phyloP scores from a whole-genome alignment of 2,797 vertebrate genomes.

The Dipus sagitta region DNA sequence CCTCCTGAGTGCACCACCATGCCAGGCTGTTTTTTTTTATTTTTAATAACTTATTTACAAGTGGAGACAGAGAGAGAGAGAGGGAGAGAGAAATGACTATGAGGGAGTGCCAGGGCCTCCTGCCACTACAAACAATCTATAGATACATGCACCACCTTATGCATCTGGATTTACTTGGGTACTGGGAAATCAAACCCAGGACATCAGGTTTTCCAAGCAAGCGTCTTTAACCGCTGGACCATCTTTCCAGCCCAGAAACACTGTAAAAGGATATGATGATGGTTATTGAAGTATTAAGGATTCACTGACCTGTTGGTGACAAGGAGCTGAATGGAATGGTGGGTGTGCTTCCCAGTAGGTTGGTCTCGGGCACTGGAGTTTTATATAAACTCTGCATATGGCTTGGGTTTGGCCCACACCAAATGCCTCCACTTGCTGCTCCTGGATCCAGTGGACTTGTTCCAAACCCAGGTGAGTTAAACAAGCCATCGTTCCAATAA shows the following conservation, averaged over 20 bases:
- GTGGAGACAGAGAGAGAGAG: not conserved
- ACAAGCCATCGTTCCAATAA: not conserved
- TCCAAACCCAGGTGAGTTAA: not conserved
- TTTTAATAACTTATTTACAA: constrained; percentile 30
- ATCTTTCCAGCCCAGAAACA: too few relatives aligned
- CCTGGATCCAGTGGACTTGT: not conserved
- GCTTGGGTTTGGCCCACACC: constrained; percentile 36
- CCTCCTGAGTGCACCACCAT: too few relatives aligned
- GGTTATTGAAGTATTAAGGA: not conserved
- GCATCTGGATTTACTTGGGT: too few relatives aligned
- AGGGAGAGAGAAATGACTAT: too few relatives aligned
- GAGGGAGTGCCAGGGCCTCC: too few relatives aligned
- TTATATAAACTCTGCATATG: constrained; percentile 69
- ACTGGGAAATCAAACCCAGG: too few relatives aligned
- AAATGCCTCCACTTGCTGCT: not conserved
- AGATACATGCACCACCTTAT: too few relatives aligned
- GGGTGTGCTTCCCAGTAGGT: not conserved
- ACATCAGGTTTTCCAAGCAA: too few relatives aligned
- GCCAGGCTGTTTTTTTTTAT: too few relatives aligned
- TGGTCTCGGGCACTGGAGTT: constrained; percentile 86
- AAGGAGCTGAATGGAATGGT: constrained; percentile 57
- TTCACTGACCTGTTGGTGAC: constrained; percentile 76
- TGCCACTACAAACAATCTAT: too few relatives aligned
- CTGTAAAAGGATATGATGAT: not conserved
- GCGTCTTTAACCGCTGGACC: too few relatives aligned